Evolutionary conservation across 2,888 invertebrate species (phyloP).

Genomic region (Smittia aterrima): DNA sequence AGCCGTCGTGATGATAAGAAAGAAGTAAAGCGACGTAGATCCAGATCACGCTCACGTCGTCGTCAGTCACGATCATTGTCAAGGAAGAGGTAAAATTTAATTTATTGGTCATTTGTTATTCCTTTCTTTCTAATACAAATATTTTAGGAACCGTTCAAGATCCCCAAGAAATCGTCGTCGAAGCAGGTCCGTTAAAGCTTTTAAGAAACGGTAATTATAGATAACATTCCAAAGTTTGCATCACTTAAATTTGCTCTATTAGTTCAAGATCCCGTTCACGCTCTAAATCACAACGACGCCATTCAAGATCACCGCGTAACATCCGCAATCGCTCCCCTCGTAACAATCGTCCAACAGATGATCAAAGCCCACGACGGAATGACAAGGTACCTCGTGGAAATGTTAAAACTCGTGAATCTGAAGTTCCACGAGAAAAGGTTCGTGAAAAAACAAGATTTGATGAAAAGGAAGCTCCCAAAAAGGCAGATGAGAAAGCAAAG

Average conservation of each 20-base stretch:
- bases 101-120: neutral
- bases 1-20: constrained; percentile 20
- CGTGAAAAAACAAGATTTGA: constrained; percentile 44
- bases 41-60: constrained; percentile 12
- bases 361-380: neutral
- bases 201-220: constrained; percentile 27
- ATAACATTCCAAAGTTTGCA: neutral
- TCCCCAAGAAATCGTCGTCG: constrained; percentile 50
- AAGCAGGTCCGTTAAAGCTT: constrained; percentile 45
- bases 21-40: constrained; percentile 3
- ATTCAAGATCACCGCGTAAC: constrained; percentile 42
- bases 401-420: neutral
- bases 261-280: constrained; percentile 34
- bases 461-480: constrained; percentile 42
- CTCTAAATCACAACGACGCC: constrained; percentile 40
- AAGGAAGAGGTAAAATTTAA: constrained; percentile 15
- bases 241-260: too few species aligned
- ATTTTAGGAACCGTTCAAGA: constrained; percentile 45
- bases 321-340: constrained; percentile 22
- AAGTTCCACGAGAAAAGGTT: neutral
- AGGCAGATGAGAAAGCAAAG: constrained; percentile 46
- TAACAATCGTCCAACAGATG: constrained; percentile 42
- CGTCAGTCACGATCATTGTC: constrained; percentile 10
- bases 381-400: neutral
- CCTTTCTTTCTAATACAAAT: neutral